Evolutionary conservation across 2,888 invertebrate species (phyloP).

Genomic region (Amblyjoppa proteus): DNA sequence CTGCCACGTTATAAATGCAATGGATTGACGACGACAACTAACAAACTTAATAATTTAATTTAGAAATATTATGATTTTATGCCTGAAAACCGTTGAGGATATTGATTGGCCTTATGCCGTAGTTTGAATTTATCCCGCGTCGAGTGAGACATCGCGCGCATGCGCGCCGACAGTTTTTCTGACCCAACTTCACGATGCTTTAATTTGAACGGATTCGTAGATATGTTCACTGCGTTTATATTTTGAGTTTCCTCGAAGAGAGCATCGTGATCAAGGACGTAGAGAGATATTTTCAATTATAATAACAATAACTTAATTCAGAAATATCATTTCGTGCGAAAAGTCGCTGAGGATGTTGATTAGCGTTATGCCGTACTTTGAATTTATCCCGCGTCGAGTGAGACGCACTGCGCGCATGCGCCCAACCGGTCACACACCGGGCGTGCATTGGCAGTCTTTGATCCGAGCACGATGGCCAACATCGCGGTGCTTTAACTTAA

Average conservation of each 20-base stretch:
- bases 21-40: not conserved
- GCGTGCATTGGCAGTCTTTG: too few relatives aligned
- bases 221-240: conserved; percentile 45
- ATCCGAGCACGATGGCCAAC: conserved; percentile 66
- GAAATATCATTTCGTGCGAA: too few relatives aligned
- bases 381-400: not conserved
- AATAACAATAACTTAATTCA: too few relatives aligned
- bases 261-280: too few relatives aligned
- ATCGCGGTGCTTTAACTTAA: conserved; percentile 69
- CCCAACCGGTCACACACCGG: too few relatives aligned
- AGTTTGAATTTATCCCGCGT: not conserved
- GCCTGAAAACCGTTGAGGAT: not conserved
- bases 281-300: too few relatives aligned
- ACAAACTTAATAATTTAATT: not conserved
- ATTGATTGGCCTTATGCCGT: not conserved
- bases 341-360: not conserved
- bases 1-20: conserved; percentile 7
- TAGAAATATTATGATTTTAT: not conserved
- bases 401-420: not conserved
- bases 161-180: conserved; percentile 37
- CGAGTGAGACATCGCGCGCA: not conserved
- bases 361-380: not conserved
- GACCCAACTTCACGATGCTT: too few relatives aligned
- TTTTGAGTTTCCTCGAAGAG: conserved; percentile 1
- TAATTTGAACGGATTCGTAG: not conserved